Evolutionary conservation across 1,140 invertebrate genomes (phyloP).

Genomic region (Mercenaria mercenaria): DNA sequence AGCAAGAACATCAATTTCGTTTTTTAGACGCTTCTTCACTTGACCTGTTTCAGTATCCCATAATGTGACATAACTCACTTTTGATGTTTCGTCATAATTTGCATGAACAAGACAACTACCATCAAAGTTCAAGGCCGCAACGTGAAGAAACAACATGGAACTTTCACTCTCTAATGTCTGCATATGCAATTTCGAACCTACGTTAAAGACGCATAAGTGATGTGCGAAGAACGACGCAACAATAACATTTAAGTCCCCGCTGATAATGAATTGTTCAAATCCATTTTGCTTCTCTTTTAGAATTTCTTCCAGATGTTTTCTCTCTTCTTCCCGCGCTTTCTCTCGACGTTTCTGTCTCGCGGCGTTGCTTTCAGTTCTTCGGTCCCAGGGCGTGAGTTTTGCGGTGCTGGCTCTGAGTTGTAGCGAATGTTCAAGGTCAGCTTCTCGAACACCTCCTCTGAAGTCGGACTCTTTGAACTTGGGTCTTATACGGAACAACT

Average conservation of each 20-base stretch:
- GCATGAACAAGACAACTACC: slow-evolving; percentile 83
- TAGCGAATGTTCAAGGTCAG: slow-evolving; percentile 45
- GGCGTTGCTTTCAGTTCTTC: slow-evolving; percentile 77
- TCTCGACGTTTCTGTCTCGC: slow-evolving; percentile 77
- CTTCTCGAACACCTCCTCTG: slow-evolving; percentile 50
- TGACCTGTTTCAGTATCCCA: slow-evolving; percentile 82
- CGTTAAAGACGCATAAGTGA: slow-evolving; percentile 84
- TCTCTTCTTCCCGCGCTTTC: slow-evolving; percentile 76
- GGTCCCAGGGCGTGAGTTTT: slow-evolving; percentile 84
- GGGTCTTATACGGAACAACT: slow-evolving; percentile 79
- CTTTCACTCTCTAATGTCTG: slow-evolving; percentile 81
- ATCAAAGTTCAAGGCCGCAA: slow-evolving; percentile 80
- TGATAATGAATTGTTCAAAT: slow-evolving; percentile 83
- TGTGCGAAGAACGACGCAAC: slow-evolving; percentile 85
- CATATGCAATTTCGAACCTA: slow-evolving; percentile 75
- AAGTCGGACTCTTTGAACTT: slow-evolving; percentile 78
- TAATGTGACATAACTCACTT: slow-evolving; percentile 84
- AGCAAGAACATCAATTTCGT: slow-evolving; percentile 83
- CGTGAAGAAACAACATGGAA: slow-evolving; percentile 83
- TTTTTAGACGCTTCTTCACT: slow-evolving; percentile 82
- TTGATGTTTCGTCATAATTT: slow-evolving; percentile 84
- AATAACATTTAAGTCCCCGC: slow-evolving; percentile 81
- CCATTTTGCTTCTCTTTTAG: slow-evolving; percentile 83
- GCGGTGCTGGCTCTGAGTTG: slow-evolving; percentile 64
- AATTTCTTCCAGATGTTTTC: slow-evolving; percentile 76